Conservation (phyloP, 2,888 invertebrate genomes). For the Tenthredo mesomela region DNA sequence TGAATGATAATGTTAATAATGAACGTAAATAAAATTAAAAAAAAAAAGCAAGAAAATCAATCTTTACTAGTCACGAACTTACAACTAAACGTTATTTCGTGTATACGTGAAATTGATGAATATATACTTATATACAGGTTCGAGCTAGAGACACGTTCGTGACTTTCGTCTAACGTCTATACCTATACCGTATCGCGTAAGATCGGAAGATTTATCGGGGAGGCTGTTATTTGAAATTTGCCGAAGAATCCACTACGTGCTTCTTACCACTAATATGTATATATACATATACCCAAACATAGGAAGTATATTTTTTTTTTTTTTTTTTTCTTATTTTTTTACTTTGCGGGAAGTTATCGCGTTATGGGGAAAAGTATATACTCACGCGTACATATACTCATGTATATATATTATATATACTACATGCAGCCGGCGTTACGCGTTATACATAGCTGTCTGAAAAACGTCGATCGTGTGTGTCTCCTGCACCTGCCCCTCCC, state of each 20-base stretch:
- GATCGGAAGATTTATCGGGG: slow-evolving; percentile 8
- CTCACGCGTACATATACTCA: background rate
- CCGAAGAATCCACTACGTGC: slow-evolving; percentile 12
- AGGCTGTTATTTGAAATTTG: slow-evolving; percentile 14
- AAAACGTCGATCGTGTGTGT: slow-evolving; percentile 19
- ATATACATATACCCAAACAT: background rate
- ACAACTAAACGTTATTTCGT: background rate
- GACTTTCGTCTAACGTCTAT: slow-evolving; percentile 26
- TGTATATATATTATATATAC: background rate
- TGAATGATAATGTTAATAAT: background rate
- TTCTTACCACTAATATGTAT: background rate
- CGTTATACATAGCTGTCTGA: slow-evolving; percentile 7
- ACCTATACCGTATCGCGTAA: background rate
- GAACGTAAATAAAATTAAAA: background rate
- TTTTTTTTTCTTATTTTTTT: background rate
- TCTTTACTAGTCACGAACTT: background rate
- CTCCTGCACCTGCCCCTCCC: slow-evolving; percentile 24
- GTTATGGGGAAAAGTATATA: background rate
- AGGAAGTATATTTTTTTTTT: background rate
- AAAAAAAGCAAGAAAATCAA: background rate
- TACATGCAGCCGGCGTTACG: background rate
- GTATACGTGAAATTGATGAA: background rate
- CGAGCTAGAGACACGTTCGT: slow-evolving; percentile 28
- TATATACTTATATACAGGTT: slow-evolving; percentile 10
- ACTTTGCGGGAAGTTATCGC: background rate